These are phyloP conservation scores for Myopa testacea DNA, from an alignment of 2,888 invertebrate genomes.

Conservation along the genomic window DNA sequence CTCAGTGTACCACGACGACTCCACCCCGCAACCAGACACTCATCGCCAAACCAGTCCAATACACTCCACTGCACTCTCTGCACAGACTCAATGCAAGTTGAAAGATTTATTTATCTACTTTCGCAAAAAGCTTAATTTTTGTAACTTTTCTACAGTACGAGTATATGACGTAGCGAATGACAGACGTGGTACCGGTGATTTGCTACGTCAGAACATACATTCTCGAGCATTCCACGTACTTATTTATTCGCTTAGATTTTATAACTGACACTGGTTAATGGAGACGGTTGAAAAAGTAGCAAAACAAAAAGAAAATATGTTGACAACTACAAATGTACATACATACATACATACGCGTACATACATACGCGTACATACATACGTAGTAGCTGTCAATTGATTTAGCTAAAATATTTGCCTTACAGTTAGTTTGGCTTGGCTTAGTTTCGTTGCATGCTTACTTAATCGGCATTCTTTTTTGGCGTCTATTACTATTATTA, in stretches of 20 bases:
- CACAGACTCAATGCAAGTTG: background rate
- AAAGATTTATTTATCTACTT: background rate
- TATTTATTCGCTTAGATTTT: background rate
- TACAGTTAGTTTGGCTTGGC: slow-evolving; percentile 9
- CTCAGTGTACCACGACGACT: background rate
- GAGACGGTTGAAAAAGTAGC: background rate
- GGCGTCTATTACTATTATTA: slow-evolving; percentile 5
- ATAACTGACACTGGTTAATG: background rate
- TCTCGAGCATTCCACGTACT: background rate
- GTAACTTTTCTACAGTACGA: background rate
- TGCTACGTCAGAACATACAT: background rate
- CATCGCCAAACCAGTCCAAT: background rate
- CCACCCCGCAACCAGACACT: background rate
- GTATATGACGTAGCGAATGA: background rate
- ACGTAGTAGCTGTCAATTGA: background rate
- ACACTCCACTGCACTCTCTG: background rate
- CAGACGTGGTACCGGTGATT: background rate
- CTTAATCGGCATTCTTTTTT: background rate
- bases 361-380: too few relatives aligned
- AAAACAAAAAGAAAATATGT: background rate
- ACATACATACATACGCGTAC: too few relatives aligned
- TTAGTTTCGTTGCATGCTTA: background rate
- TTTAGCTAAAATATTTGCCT: background rate
- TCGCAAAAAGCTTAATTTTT: background rate
- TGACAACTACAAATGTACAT: background rate